Base-by-base conservation (phyloP, 2,113 vertebrate species). In the Mystacornis crossleyi region DNA sequence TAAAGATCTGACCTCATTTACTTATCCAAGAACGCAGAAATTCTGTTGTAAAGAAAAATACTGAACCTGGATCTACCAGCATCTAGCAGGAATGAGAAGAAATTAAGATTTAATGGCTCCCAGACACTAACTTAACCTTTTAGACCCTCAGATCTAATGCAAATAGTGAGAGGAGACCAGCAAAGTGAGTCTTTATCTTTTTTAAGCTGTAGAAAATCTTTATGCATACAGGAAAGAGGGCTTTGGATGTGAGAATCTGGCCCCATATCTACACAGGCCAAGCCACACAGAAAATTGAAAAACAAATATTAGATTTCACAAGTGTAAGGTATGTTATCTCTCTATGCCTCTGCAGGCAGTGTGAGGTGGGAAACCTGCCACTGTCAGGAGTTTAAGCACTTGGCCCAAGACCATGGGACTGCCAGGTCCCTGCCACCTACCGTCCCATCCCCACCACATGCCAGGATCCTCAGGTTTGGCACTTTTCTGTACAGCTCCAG, bases 361-460 rank as follows among this genome's bases (percentile, higher is more conserved):
- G 10, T 1, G 1, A 72, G 40, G 53, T n/a, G 19, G 40, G 10
- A 82, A 88, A 77, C 23, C 17, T 51, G 53, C 13, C 64, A 20
- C 16, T 38, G 10, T 4, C 14, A 82, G 18, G 28, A 70, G 58
- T 83, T 75, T 33, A 67, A 47, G 50, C 19, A 25, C 16, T 45
- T 43, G 31, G 4, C 4, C 2, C 1, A 74, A 40, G 57, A 45
- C 17, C 17, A 34, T 1, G 0, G n/a, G n/a, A 36, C 28, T 80
- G 36, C 54, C 58, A 54, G 26, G 29, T 4, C 0, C 10, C 1
- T 0, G 36, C 5, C 71, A 98, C 98, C 83, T 98, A 98, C 98
- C 96, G 98, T 98, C 96, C 98, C 98, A n/a, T 99, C 98, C 29
- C 98, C 98, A 1, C 98, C 98, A 4, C 98, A 99, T 62, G 98